Evolutionary conservation across 2,113 vertebrate species (phyloP).

Genomic region (Typhlomys cinereus): DNA sequence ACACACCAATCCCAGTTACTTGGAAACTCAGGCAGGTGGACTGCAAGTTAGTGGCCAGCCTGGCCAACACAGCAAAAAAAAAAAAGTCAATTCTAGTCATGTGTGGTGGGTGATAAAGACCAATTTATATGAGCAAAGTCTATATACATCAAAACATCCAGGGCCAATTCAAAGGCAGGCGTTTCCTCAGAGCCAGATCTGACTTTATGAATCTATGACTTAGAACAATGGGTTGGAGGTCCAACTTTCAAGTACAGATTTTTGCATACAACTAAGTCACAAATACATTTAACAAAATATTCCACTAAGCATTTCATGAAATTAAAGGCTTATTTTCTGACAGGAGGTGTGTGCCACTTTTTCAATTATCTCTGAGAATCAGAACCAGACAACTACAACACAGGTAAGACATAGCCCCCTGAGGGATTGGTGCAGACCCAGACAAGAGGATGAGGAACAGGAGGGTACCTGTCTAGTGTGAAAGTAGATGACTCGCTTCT

Average conservation of each 20-base stretch:
- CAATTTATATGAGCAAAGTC: background rate
- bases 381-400: background rate
- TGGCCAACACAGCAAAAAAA: background rate
- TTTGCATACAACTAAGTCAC: background rate
- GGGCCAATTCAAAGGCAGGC: background rate
- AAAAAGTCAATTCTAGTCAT: background rate
- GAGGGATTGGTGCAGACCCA: background rate
- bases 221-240: background rate
- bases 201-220: slow-evolving; percentile 9
- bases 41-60: background rate
- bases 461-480: background rate
- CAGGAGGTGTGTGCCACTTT: background rate
- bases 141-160: background rate
- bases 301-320: background rate
- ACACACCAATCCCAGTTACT: background rate
- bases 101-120: background rate
- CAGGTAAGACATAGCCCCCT: too few species aligned
- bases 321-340: background rate
- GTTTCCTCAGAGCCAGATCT: background rate
- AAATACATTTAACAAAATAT: background rate
- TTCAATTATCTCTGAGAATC: background rate
- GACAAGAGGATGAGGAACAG: background rate
- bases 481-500: background rate
- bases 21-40: background rate
- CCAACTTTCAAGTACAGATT: slow-evolving; percentile 1